Evolutionary conservation across 2,113 vertebrate species (phyloP).

Genomic region (Pluvianellus socialis): DNA sequence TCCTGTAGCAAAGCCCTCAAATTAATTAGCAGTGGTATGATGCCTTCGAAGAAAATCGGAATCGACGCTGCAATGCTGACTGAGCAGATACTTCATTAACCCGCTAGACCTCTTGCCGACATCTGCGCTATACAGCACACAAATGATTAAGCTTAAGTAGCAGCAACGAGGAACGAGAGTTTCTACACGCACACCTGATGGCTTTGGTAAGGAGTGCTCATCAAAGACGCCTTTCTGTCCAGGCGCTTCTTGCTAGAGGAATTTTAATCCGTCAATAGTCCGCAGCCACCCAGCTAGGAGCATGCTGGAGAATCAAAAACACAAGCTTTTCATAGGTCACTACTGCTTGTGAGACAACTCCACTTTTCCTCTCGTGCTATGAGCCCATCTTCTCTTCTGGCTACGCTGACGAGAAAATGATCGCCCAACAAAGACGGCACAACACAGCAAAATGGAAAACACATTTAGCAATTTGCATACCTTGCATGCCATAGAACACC

Average conservation of each 20-base stretch:
- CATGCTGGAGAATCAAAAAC: not conserved
- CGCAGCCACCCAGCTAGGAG: not conserved
- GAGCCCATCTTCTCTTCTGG: constrained; percentile 20
- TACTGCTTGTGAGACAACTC: not conserved
- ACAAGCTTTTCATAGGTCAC: not conserved
- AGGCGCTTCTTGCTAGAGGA: not conserved
- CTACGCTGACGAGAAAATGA: not conserved
- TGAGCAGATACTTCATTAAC: not conserved
- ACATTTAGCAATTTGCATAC: constrained; percentile 64
- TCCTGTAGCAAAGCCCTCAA: not conserved
- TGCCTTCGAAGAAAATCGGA: not conserved
- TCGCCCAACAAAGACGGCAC: constrained; percentile 22
- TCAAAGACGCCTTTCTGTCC: not conserved
- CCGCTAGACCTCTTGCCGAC: not conserved
- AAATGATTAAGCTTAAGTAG: not conserved
- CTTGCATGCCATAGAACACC: constrained; percentile 61
- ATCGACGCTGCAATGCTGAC: not conserved
- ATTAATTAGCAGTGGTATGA: not conserved
- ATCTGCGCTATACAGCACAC: not conserved
- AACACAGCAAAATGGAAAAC: constrained; percentile 37
- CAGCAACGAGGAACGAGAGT: not conserved
- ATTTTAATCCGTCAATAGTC: not conserved
- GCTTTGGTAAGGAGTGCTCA: not conserved
- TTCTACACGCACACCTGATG: not conserved
- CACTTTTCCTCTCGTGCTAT: not conserved